These are phyloP conservation scores for Fukomys damarensis DNA, from an alignment of 2,113 vertebrate genomes.

Conservation along the genomic window DNA sequence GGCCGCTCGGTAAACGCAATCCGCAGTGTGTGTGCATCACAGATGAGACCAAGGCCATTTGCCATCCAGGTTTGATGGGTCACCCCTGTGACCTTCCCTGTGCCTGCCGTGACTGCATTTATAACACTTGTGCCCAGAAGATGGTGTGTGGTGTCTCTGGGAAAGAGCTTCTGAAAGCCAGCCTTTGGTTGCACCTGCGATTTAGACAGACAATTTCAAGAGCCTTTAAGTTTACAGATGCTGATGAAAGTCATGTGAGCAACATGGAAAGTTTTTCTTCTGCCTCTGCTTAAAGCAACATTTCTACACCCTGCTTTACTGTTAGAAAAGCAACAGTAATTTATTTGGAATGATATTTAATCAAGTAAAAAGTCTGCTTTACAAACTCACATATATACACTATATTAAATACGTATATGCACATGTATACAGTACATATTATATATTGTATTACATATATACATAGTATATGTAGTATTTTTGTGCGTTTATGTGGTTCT, in stretches of 20 bases:
- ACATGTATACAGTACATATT: no score
- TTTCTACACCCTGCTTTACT: neutral
- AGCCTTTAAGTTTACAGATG: neutral
- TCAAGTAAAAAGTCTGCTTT: neutral
- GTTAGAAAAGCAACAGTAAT: neutral
- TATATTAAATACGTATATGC: no score
- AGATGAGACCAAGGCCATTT: neutral
- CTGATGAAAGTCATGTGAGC: neutral
- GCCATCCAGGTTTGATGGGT: neutral
- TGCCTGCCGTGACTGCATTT: neutral
- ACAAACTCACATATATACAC: neutral
- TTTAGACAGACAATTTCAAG: neutral
- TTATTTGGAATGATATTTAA: neutral
- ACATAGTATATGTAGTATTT: neutral
- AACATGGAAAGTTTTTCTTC: neutral
- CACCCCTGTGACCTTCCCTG: neutral
- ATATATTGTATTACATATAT: no score
- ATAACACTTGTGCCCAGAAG: no score
- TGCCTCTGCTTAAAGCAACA: neutral
- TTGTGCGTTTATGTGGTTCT: neutral
- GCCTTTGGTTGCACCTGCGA: neutral
- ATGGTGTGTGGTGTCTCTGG: neutral
- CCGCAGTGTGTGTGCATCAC: neutral
- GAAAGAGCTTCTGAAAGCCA: neutral
- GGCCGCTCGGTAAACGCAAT: no score